Base-by-base conservation (phyloP, 1,140 invertebrate genomes). In the Tyrophagus putrescentiae region DNA sequence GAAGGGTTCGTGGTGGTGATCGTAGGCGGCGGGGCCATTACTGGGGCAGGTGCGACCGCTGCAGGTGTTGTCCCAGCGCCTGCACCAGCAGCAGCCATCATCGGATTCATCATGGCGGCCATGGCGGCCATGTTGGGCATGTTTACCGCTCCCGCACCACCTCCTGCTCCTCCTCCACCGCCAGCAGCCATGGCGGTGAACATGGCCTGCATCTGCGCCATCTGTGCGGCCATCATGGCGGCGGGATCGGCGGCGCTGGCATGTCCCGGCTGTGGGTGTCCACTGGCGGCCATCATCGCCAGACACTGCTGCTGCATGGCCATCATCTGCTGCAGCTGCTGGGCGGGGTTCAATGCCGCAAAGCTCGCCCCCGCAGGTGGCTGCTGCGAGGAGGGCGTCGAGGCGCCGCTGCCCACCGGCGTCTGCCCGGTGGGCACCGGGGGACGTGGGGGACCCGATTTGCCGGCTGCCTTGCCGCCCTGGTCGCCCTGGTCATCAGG, bases 211-310 rank as follows among this genome's bases (percentile, higher is more conserved):
- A 54, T n/a, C 60, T 64, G 6, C 60, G 41, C 6, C 62, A 62
- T 28, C 57, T 62, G 52, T 60, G 60, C 6, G 64, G 64, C 18
- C 64, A 62, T 5, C 57, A 53, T 13, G 64, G 65, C 3, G 63
- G 60, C n/a, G 63, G 60, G 36, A 36, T 6, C 31, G 28, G 23
- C 33, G 2, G 13, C n/a, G 4, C 1, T n/a, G n/a, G 25, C 56
- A 2, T 7, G 9, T 56, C 6, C 2, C 31, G 27, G 39, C 39
- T 57, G 45, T 41, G n/a, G 31, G 27, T 36, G 52, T 54, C 39
- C 31, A n/a, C n/a, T n/a, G n/a, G n/a, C n/a, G n/a, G n/a, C n/a
- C 13, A 54, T 31, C 52, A 54, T 54, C 39, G 32, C 21, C 45
- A 48, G 23, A 21, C 45, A 48, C 31, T 48, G 52, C 27, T 54